Conservation (phyloP, 2,888 invertebrate genomes). For the Drosophila anceps region DNA sequence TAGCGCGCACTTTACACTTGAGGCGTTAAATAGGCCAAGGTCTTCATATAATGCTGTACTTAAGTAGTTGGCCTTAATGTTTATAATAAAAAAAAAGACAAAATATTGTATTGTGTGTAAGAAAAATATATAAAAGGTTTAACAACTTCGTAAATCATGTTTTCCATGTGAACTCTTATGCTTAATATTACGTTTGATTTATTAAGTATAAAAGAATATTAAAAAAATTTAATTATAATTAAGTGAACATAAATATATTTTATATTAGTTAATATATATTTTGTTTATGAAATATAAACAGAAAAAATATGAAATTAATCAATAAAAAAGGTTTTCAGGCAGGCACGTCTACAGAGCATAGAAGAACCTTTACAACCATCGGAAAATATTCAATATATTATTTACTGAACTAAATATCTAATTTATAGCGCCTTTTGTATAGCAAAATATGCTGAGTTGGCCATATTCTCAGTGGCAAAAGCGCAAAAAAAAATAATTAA, state of each 20-base stretch:
- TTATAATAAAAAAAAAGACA: background rate
- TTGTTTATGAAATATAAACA: background rate
- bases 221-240: background rate
- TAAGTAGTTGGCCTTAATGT: slow-evolving; percentile 5
- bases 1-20: slow-evolving; percentile 15
- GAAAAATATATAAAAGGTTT: background rate
- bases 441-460: too few species aligned
- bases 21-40: slow-evolving; percentile 44
- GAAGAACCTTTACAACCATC: too few species aligned
- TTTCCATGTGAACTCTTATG: background rate
- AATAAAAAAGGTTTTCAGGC: background rate
- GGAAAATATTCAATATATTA: background rate
- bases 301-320: background rate
- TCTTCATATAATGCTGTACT: slow-evolving; percentile 6
- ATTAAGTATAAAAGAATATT: background rate
- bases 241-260: background rate
- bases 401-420: background rate
- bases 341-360: background rate
- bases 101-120: background rate
- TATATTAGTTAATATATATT: background rate
- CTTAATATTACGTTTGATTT: background rate
- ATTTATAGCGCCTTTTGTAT: background rate
- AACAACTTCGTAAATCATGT: background rate
- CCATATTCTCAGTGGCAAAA: background rate
- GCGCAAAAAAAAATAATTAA: background rate